Percentiles rank a stretch among this genome's conserved stretches.
Evolutionary conservation across 1,140 invertebrate species (phyloP).

Genomic region (Zaprionus taronus): DNA sequence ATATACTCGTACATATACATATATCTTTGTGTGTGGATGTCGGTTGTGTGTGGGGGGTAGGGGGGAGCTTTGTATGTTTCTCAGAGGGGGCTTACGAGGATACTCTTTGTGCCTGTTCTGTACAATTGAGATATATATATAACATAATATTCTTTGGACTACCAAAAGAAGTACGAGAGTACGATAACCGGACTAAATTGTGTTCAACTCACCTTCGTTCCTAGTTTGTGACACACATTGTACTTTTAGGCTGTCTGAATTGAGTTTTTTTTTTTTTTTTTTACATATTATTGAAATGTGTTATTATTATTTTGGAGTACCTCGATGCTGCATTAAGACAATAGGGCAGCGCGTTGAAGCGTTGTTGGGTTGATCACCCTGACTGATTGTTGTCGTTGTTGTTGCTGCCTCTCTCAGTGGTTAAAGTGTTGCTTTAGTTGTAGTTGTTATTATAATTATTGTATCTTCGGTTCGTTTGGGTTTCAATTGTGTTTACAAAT

Average conservation of each 20-base stretch:
- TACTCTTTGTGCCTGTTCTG: slow-evolving; percentile 32
- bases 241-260: slow-evolving; percentile 50
- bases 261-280: slow-evolving; percentile 56
- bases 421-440: slow-evolving; percentile 10
- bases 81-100: background rate
- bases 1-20: background rate
- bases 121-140: slow-evolving; percentile 24
- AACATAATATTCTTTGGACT: slow-evolving; percentile 25
- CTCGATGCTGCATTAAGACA: slow-evolving; percentile 59
- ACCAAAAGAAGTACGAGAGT: slow-evolving; percentile 30
- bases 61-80: slow-evolving; percentile 13
- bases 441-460: slow-evolving; percentile 16
- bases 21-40: slow-evolving; percentile 1
- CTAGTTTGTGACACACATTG: slow-evolving; percentile 21
- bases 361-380: slow-evolving; percentile 6
- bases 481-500: slow-evolving; percentile 3
- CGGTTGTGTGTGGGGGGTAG: background rate
- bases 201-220: slow-evolving; percentile 42
- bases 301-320: slow-evolving; percentile 70
- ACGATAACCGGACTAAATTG: slow-evolving; percentile 16
- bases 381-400: slow-evolving; percentile 19
- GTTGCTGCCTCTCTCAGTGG: background rate
- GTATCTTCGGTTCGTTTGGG: slow-evolving; percentile 8
- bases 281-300: slow-evolving; percentile 72
- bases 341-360: slow-evolving; percentile 18